Conservation (phyloP, 2,113 vertebrate species). For the Mormoops blainvillei region DNA sequence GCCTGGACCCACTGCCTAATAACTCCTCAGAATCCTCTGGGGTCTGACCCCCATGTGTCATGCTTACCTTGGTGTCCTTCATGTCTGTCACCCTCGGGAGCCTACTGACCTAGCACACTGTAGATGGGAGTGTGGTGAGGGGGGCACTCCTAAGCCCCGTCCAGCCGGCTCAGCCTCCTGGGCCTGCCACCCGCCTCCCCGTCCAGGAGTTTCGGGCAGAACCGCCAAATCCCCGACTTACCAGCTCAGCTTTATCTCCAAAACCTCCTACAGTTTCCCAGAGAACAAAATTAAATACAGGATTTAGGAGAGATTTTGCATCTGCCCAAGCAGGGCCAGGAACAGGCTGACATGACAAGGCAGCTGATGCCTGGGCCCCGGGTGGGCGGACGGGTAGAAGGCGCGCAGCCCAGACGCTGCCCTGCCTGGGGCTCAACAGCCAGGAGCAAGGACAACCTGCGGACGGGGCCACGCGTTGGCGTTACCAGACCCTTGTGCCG, state of each 20-base stretch:
- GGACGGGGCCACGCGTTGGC: accelerated
- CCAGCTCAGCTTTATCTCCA: constrained; percentile 60
- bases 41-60: no score
- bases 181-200: background rate
- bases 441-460: background rate
- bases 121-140: accelerated
- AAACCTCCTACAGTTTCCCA: constrained; percentile 55
- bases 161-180: accelerated
- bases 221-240: constrained; percentile 37
- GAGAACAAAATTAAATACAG: constrained; percentile 62
- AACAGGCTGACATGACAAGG: background rate
- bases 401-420: background rate
- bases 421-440: background rate
- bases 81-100: background rate
- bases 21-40: background rate
- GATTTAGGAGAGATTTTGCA: constrained; percentile 37
- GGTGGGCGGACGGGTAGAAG: background rate
- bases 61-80: background rate
- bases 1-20: background rate
- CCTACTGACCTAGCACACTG: background rate
- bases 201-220: background rate
- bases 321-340: background rate
- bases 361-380: accelerated
- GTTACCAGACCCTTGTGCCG: background rate
- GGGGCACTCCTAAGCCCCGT: background rate